Evolutionary conservation across 92 coral and sea anemone species (phyloP).

Genomic region (Ricordea florida): DNA sequence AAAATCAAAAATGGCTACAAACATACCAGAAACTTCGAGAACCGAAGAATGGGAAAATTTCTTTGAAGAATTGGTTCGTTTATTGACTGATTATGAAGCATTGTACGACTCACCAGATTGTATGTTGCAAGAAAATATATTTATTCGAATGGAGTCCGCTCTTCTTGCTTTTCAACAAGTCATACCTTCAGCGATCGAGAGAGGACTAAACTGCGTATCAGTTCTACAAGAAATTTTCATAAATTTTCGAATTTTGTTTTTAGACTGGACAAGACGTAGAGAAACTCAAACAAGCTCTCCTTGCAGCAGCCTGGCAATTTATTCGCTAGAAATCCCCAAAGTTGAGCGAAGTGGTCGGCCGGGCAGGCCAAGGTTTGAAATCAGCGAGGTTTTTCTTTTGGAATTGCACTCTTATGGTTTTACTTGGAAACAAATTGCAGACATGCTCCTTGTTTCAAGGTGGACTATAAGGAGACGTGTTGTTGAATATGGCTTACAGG

Average conservation of each 20-base stretch:
- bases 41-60: conserved; percentile 1
- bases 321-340: conserved; percentile 25
- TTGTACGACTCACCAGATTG: background rate
- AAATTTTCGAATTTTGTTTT: conserved; percentile 24
- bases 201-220: conserved; percentile 1
- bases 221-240: conserved; percentile 3
- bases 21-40: background rate
- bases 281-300: conserved; percentile 20
- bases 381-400: conserved; percentile 20
- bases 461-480: conserved; percentile 45
- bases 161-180: conserved; percentile 40
- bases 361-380: conserved; percentile 38
- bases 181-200: conserved; percentile 2
- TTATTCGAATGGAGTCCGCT: conserved; percentile 28
- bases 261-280: conserved; percentile 23
- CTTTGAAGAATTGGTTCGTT: too few relatives aligned
- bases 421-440: conserved; percentile 27
- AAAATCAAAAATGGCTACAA: conserved; percentile 10
- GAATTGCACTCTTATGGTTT: conserved; percentile 34
- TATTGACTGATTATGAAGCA: conserved; percentile 24
- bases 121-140: conserved; percentile 2
- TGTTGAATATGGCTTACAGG: conserved; percentile 24
- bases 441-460: conserved; percentile 45
- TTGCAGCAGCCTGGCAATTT: conserved; percentile 17
- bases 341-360: conserved; percentile 14